Evolutionary conservation across 35 echinoderm and acorn worm species (phyloP).

Genomic region (Ophioderma brevispina): DNA sequence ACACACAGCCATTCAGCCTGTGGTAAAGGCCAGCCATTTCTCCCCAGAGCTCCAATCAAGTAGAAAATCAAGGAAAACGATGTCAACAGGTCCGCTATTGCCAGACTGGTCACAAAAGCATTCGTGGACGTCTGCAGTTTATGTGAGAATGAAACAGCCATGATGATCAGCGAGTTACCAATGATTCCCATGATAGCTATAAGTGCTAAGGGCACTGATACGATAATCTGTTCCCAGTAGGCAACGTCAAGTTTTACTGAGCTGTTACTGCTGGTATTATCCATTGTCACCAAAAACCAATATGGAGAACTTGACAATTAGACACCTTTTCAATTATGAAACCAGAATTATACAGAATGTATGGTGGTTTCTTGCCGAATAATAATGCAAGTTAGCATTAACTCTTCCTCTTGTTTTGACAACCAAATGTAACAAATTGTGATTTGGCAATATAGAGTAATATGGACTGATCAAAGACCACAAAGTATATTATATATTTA

Average conservation of each 20-base stretch:
- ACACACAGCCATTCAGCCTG: constrained; percentile 32
- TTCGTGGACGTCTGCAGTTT: constrained; percentile 59
- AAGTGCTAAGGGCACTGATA: background rate
- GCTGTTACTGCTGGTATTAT: background rate
- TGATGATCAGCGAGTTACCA: constrained; percentile 57
- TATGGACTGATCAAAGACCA: no score
- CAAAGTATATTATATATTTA: no score
- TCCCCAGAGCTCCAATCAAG: constrained; percentile 17
- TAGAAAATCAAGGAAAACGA: constrained; percentile 10
- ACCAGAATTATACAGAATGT: no score
- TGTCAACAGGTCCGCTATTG: constrained; percentile 51
- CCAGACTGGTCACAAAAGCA: constrained; percentile 56
- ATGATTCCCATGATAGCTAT: constrained; percentile 23
- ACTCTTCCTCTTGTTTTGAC: no score
- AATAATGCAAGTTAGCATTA: no score
- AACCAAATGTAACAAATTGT: no score
- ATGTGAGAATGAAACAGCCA: constrained; percentile 41
- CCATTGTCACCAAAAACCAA: background rate
- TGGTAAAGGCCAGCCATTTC: background rate
- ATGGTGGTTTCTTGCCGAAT: no score
- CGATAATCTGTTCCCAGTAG: constrained; percentile 3
- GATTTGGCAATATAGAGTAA: no score
- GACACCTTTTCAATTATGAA: no score
- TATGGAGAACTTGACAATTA: no score
- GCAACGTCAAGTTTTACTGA: background rate